Base-by-base conservation (phyloP, 2,113 vertebrate species). In the Promerops cafer region DNA sequence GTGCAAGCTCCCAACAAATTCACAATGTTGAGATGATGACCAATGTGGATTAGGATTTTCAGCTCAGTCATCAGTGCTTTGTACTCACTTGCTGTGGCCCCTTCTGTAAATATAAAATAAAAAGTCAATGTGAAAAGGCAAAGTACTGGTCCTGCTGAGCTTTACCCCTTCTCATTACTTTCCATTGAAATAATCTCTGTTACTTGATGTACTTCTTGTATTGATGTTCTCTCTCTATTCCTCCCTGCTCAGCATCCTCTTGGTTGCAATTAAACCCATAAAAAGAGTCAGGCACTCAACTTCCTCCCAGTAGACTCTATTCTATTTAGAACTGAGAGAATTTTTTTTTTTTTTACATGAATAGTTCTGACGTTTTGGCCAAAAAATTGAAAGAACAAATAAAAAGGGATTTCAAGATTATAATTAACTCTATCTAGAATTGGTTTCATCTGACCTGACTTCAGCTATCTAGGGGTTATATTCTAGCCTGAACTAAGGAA, bases 51-150 rank as follows among this genome's bases (percentile, higher is more conserved):
- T 93, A 99, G 97, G 94, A 99, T 99, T 97, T 99, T 99, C 90
- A 99, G 98, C 82, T 99, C 99, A 11, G 99, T 99, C 99, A 99
- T 99, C 79, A 99, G 97, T n/a, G 99, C 99, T 95, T 99, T 99
- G 97, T 99, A 98, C 63, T 99, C 99, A 1, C 98, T 99, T 96
- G 98, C 98, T 37, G 99, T 99, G 88, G 99, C 99, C 39, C 99
- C 99, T 98, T 99, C 99, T 99, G 96, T 97, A 98, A 98, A 96
- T 66, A 90, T 52, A 87, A 96, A 85, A 37, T 83, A 82, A 88
- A 49, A 71, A 78, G 17, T 96, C 59, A 89, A 63, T 18, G 47
- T 23, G 18, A 81, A 49, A 71, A 61, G 52, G 39, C 40, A 88
- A 89, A 80, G 37, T 61, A 77, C 2, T 74, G 60, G 33, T 31